These are phyloP conservation scores for Syngnathus typhle DNA, from an alignment of 2,113 vertebrate species.

Conservation along the genomic window DNA sequence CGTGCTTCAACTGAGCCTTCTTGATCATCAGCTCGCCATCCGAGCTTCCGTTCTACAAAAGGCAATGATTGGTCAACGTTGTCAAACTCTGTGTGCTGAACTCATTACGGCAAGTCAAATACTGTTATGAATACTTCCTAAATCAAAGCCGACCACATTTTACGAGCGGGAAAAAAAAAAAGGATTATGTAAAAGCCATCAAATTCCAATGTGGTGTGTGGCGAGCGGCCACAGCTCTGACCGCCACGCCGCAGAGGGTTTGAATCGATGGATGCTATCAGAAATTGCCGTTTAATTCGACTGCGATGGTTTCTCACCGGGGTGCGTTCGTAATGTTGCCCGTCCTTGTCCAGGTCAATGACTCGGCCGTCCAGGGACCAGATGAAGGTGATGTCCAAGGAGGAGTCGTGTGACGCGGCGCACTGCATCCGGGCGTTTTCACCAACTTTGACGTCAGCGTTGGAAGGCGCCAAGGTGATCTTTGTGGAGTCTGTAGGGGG, in stretches of 20 bases:
- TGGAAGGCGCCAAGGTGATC: constrained; percentile 86
- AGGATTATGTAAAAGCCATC: constrained; percentile 24
- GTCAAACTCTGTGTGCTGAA: constrained; percentile 5
- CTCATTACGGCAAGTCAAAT: constrained; percentile 13
- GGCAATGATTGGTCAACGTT: too few relatives aligned
- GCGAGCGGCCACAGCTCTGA: constrained; percentile 14
- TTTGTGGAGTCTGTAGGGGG: constrained; percentile 82
- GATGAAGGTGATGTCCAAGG: constrained; percentile 88
- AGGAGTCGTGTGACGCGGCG: constrained; percentile 80
- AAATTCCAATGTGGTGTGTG: constrained; percentile 44
- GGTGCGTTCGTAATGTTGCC: constrained; percentile 78
- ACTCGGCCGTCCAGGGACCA: constrained; percentile 86
- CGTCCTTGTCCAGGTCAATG: constrained; percentile 84
- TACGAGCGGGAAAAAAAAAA: constrained; percentile 38
- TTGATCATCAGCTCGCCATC: constrained; percentile 85
- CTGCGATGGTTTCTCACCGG: constrained; percentile 71
- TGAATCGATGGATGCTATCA: constrained; percentile 23
- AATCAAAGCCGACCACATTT: constrained; percentile 32
- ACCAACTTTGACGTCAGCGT: constrained; percentile 85
- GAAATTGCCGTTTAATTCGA: constrained; percentile 30
- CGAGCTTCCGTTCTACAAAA: constrained; percentile 75
- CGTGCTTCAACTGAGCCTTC: constrained; percentile 83
- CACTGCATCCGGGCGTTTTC: constrained; percentile 86
- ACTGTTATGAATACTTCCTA: constrained; percentile 27
- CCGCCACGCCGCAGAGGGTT: not conserved